A percentile compares a stretch with the other conserved stretches of the same genome.
Conservation (phyloP, 2,113 vertebrate species). For the Panthera leo region DNA sequence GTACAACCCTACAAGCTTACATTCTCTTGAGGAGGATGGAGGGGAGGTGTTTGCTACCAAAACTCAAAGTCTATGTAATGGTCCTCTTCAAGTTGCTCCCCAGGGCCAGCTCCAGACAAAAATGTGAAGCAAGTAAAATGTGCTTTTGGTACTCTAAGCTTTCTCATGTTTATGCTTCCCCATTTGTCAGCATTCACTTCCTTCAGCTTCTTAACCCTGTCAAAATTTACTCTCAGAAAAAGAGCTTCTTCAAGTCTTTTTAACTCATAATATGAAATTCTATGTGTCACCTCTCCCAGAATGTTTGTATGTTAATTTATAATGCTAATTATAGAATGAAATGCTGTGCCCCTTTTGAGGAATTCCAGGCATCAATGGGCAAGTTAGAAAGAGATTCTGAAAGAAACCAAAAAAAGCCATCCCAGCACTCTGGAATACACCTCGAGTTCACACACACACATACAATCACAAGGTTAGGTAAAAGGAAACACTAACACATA, state of each 20-base stretch:
- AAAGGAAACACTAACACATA: background rate
- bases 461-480: background rate
- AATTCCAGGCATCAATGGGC: background rate
- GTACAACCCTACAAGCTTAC: background rate
- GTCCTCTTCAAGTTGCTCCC: background rate
- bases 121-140: background rate
- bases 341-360: background rate
- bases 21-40: background rate
- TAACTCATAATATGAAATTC: background rate
- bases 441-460: background rate
- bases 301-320: background rate
- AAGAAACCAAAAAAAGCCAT: background rate
- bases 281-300: background rate
- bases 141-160: background rate
- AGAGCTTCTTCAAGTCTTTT: background rate
- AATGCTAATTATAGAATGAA: conserved; percentile 11
- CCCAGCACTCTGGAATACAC: background rate
- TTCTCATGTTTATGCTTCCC: background rate
- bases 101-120: background rate
- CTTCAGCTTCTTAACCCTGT: background rate
- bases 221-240: conserved; percentile 28
- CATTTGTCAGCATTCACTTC: background rate
- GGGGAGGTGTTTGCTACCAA: background rate
- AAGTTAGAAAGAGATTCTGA: background rate
- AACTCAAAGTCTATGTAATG: background rate